Evolutionary conservation across 1,140 invertebrate species (phyloP).

Genomic region (Drosophila parabipectinata): DNA sequence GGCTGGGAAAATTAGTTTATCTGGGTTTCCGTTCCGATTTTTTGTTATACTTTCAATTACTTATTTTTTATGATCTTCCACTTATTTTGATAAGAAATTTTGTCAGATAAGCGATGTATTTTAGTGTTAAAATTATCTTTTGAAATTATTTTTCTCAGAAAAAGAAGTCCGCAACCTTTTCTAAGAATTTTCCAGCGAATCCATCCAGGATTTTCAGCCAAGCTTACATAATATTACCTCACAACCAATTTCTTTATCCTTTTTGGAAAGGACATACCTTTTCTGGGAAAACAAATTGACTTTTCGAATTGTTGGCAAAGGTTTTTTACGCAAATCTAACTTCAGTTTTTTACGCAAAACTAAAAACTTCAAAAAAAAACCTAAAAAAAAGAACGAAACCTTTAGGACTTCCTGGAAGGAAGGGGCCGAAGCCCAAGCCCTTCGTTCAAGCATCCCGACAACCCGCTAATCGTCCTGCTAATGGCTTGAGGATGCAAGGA

Average conservation of each 20-base stretch:
- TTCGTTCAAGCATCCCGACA: constrained; percentile 26
- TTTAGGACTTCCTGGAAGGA: constrained; percentile 38
- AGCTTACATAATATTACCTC: constrained; percentile 42
- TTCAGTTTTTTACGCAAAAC: constrained; percentile 47
- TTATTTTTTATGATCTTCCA: constrained; percentile 11
- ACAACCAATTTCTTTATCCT: constrained; percentile 34
- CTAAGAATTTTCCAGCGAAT: not conserved
- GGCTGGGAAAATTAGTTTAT: constrained; percentile 49
- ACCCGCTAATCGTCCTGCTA: constrained; percentile 71
- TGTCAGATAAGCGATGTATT: constrained; percentile 20
- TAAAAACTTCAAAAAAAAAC: constrained; percentile 8
- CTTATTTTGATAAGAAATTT: constrained; percentile 43
- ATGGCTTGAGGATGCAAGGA: constrained; percentile 55
- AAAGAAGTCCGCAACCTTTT: not conserved
- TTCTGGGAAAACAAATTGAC: constrained; percentile 51
- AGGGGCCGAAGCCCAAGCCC: constrained; percentile 27
- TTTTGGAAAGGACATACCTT: not conserved
- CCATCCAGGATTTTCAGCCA: not conserved
- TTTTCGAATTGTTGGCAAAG: constrained; percentile 18
- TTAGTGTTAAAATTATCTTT: not conserved
- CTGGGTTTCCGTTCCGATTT: constrained; percentile 7
- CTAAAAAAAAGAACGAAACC: not conserved
- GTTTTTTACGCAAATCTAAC: constrained; percentile 50
- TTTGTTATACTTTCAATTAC: constrained; percentile 28
- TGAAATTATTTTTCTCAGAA: not conserved